Conservation (phyloP, 37 sponge, comb jelly and placozoan species). For the Spongia lamella region DNA sequence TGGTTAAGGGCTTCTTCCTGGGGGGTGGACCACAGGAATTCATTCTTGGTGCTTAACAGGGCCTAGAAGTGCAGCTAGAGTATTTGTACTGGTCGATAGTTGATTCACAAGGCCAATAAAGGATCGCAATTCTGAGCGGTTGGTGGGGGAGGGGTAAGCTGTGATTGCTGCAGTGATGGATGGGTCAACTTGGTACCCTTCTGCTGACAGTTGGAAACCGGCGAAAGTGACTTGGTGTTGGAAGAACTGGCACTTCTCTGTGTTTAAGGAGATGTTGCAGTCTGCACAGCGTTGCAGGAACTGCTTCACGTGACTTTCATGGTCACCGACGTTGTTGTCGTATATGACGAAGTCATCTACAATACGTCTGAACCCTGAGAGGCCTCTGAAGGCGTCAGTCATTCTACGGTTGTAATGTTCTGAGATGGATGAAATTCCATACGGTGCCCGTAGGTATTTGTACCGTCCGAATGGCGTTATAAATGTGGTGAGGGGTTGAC, state of each 20-base stretch:
- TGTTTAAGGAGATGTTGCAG: constrained; percentile 19
- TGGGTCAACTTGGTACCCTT: constrained; percentile 14
- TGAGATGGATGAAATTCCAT: no score
- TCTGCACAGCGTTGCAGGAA: constrained; percentile 26
- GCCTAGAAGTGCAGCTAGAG: not conserved
- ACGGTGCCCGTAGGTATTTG: constrained; percentile 7
- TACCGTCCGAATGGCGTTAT: constrained; percentile 1
- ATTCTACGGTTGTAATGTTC: no score
- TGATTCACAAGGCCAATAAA: constrained; percentile 27
- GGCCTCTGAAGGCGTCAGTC: no score
- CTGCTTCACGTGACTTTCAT: constrained; percentile 6
- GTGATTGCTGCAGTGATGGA: constrained; percentile 15
- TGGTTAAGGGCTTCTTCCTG: not conserved
- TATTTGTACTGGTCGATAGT: constrained; percentile 4
- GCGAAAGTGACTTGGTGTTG: constrained; percentile 4
- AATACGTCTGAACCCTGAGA: no score
- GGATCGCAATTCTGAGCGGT: constrained; percentile 15
- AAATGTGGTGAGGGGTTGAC: no score
- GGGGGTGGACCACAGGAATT: constrained; percentile 28
- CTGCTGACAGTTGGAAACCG: constrained; percentile 5
- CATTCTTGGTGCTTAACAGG: constrained; percentile 43
- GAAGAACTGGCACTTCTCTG: constrained; percentile 3
- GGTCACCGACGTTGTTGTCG: no score
- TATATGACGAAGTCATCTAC: no score
- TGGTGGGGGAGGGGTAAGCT: constrained; percentile 13